A percentile compares a stretch with the other conserved stretches of the same genome.
Evolutionary conservation across 2,113 vertebrate genomes (phyloP).

Genomic region (Actenoides hombroni): DNA sequence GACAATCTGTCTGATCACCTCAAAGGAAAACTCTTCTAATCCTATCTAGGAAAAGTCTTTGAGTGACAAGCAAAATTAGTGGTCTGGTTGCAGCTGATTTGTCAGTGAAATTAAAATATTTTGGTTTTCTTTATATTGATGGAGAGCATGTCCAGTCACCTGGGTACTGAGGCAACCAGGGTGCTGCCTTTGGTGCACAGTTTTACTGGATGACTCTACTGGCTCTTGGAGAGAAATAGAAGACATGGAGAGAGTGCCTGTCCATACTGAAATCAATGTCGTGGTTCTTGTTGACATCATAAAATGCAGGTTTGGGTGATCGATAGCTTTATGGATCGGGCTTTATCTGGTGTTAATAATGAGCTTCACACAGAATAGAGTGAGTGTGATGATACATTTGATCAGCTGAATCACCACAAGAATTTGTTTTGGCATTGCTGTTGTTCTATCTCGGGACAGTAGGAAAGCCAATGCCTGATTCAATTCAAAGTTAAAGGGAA

Average conservation of each 20-base stretch:
- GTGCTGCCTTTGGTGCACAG: neutral
- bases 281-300: neutral
- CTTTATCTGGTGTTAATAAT: neutral
- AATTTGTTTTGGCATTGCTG: neutral
- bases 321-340: neutral
- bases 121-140: neutral
- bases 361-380: neutral
- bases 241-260: neutral
- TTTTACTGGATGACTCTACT: neutral
- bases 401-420: neutral
- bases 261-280: neutral
- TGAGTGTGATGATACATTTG: neutral
- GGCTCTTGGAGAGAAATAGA: neutral
- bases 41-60: neutral
- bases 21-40: neutral
- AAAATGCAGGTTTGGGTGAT: neutral
- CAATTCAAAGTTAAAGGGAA: neutral
- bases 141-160: neutral
- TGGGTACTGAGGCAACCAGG: neutral
- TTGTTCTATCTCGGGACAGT: neutral
- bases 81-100: neutral
- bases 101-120: neutral
- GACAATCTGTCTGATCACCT: neutral
- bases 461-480: neutral
- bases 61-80: neutral